These are phyloP conservation scores for Phallusia fumigata DNA, from an alignment of 23 tunicate genomes.

Conservation along the genomic window DNA sequence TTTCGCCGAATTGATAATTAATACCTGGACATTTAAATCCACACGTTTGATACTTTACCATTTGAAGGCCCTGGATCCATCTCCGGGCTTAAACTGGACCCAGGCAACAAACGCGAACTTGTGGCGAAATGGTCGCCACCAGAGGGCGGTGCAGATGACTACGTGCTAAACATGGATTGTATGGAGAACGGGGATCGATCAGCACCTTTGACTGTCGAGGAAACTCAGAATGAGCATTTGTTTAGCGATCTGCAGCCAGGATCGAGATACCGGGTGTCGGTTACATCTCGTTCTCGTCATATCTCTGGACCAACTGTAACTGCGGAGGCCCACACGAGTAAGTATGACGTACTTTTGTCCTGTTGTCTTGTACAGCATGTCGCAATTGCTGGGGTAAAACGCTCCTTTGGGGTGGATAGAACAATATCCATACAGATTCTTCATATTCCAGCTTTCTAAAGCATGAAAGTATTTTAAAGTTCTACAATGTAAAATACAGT, in stretches of 20 bases:
- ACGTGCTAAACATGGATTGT: constrained; percentile 19
- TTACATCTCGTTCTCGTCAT: constrained; percentile 44
- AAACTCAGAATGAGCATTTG: not conserved
- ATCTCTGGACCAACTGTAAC: constrained; percentile 37
- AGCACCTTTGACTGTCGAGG: constrained; percentile 18
- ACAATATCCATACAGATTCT: too few species aligned
- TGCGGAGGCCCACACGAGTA: constrained; percentile 58
- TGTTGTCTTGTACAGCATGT: too few species aligned
- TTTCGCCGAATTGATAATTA: too few species aligned
- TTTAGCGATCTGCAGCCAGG: constrained; percentile 64
- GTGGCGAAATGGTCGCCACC: constrained; percentile 68
- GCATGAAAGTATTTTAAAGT: too few species aligned
- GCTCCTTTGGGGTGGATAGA: too few species aligned
- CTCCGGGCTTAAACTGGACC: constrained; percentile 20
- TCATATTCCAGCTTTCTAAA: too few species aligned
- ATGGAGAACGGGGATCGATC: constrained; percentile 15
- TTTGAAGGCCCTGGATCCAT: constrained; percentile 51
- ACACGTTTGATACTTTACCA: not conserved
- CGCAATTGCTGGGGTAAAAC: too few species aligned
- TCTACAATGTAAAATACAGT: too few species aligned
- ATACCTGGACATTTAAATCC: too few species aligned
- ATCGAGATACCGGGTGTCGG: constrained; percentile 35
- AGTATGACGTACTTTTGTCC: too few species aligned
- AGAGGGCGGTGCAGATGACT: constrained; percentile 63
- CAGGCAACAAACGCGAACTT: constrained; percentile 40